Evolutionary conservation across 2,113 vertebrate genomes (phyloP).

Genomic region (Crocuta crocuta): DNA sequence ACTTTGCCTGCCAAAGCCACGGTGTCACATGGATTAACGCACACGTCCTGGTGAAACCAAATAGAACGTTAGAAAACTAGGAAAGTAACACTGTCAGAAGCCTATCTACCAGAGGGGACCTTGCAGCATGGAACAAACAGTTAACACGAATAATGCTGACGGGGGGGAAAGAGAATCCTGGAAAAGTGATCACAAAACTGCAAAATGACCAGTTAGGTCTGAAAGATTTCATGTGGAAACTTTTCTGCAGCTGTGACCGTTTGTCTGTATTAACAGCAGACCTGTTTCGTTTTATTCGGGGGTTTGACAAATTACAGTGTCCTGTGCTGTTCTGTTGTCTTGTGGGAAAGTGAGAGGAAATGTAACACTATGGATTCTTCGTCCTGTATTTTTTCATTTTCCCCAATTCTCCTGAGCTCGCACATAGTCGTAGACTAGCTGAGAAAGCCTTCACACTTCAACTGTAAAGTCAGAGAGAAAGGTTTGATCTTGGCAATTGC

Average conservation of each 20-base stretch:
- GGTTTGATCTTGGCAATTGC: neutral
- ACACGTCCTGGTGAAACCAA: neutral
- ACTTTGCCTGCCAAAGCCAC: neutral
- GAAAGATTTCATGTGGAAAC: constrained; percentile 84
- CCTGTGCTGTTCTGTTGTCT: constrained; percentile 80
- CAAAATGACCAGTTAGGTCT: constrained; percentile 73
- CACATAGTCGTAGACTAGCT: neutral
- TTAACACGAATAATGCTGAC: constrained; percentile 42
- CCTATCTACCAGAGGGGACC: neutral
- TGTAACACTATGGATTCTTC: constrained; percentile 44
- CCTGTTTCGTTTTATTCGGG: constrained; percentile 83
- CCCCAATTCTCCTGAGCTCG: neutral
- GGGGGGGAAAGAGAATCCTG: constrained; percentile 54
- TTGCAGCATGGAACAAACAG: constrained; percentile 50
- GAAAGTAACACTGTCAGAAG: neutral
- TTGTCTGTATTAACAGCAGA: constrained; percentile 88
- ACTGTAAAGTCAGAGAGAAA: neutral
- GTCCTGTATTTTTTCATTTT: constrained; percentile 2
- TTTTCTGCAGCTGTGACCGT: constrained; percentile 86
- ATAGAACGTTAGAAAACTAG: constrained; percentile 4
- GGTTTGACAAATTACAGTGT: constrained; percentile 82
- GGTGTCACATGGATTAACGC: neutral
- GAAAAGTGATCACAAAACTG: constrained; percentile 81
- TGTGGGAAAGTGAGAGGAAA: constrained; percentile 75
- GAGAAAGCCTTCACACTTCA: neutral